phyloP scores from a whole-genome alignment of 2,888 invertebrate genomes.

The Dryomyza anilis region DNA sequence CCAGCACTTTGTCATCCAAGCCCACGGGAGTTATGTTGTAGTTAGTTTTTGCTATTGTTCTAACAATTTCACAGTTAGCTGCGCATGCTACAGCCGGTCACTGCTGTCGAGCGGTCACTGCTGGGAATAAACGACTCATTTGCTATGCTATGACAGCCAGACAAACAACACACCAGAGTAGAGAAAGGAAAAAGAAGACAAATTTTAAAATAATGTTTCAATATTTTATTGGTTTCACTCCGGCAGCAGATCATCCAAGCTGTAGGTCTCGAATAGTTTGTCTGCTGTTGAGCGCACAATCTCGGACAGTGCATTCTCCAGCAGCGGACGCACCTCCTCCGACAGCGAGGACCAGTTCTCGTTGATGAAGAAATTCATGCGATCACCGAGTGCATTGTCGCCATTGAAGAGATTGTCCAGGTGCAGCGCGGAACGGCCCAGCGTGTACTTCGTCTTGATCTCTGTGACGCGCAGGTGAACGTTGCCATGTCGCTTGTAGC shows the following conservation, averaged over 20 bases:
- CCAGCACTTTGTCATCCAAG: background rate
- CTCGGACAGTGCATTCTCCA: conserved; percentile 69
- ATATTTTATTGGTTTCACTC: too few relatives aligned
- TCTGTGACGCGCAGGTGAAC: conserved; percentile 68
- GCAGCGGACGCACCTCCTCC: conserved; percentile 72
- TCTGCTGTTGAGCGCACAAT: conserved; percentile 67
- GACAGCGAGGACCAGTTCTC: conserved; percentile 77
- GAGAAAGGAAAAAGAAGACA: background rate
- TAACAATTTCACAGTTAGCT: conserved; percentile 8
- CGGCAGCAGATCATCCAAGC: conserved; percentile 65
- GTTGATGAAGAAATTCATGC: conserved; percentile 78
- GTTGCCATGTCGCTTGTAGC: conserved; percentile 62
- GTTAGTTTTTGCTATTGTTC: too few relatives aligned
- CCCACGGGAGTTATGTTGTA: background rate
- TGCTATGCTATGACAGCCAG: background rate
- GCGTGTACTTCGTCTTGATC: conserved; percentile 70
- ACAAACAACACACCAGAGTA: background rate
- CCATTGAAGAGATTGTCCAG: conserved; percentile 77
- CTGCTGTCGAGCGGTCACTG: background rate
- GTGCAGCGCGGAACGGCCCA: conserved; percentile 69
- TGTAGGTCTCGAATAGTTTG: conserved; percentile 67
- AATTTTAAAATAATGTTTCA: too few relatives aligned
- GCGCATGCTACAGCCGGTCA: background rate
- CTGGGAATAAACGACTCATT: background rate
- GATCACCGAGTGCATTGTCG: conserved; percentile 70